Base-by-base conservation (phyloP, 2,888 invertebrate species). In the Nysson spinosus region DNA sequence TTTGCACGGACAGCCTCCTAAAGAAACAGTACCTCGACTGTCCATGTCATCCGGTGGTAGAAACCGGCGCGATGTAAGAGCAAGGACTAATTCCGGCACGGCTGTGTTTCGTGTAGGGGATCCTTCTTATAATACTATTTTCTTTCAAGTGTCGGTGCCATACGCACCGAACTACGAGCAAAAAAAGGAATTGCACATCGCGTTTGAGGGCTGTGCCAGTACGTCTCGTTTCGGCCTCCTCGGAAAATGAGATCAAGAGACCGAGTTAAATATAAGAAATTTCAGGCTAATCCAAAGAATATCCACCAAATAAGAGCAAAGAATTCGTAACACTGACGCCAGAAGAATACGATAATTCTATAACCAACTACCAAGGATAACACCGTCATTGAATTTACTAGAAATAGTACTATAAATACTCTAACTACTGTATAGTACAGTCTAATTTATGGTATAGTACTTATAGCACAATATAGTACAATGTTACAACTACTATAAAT, bases 1-100 rank as follows among this genome's bases (percentile, higher is more conserved):
- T 79, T 79, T 80, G 78, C 76, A 54, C 69, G 67, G 64, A 52
- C 52, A 46, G 51, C 54, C 63, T 68, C 57, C 62, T 35, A 43
- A 62, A 44, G 47, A 51, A 68, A 40, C 43, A 20, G 20, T 11
- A 9, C 19, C 35, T 4, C 16, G 5, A 4, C 1, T 35, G 3
- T 35, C 9, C 16, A 9, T 4, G 35, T 35, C 17, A 9, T 3
- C 35, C n/a, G n/a, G 35, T 35, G 35, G 3, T 16, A 35, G 4
- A 17, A 7, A 9, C 19, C 1, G 11, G 20, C 3, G 20, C 20
- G 39, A 39, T 9, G 9, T 16, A 72, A 69, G 62, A 62, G 62
- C 61, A 67, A 43, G 12, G 43, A 7, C 40, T 17, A 9, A 44
- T 52, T 44, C 20, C 35, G 30, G 35, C 30, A 11, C 11, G 2